Evolutionary conservation across 2,797 vertebrate genomes (phyloP).

Genomic region (Acipenser transmontanus): DNA sequence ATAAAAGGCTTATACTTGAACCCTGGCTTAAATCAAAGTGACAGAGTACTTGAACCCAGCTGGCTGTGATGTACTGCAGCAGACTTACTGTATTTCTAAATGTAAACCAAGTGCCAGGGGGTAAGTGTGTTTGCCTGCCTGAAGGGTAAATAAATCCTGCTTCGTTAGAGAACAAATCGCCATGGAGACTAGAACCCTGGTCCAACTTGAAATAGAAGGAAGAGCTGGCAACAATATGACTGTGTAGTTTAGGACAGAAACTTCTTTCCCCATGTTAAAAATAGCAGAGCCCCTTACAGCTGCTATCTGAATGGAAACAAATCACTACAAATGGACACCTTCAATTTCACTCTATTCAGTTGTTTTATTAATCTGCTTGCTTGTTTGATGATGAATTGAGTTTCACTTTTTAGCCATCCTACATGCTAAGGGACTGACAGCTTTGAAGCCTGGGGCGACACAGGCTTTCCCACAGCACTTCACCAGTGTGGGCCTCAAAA

Average conservation of each 20-base stretch:
- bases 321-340: constrained; percentile 30
- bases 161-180: constrained; percentile 41
- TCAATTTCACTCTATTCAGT: background rate
- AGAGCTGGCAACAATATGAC: constrained; percentile 19
- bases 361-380: constrained; percentile 9
- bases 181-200: constrained; percentile 28
- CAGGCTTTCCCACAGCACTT: constrained; percentile 58
- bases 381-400: constrained; percentile 18
- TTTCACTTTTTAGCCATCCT: constrained; percentile 33
- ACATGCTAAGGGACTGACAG: constrained; percentile 28
- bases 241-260: constrained; percentile 8
- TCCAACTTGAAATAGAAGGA: constrained; percentile 21
- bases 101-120: background rate
- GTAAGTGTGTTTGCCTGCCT: constrained; percentile 18
- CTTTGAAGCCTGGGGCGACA: constrained; percentile 25
- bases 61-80: no score
- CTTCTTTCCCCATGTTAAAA: constrained; percentile 3
- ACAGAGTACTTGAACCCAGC: no score
- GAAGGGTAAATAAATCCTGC: constrained; percentile 37
- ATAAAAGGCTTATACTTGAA: no score
- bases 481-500: constrained; percentile 33
- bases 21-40: no score
- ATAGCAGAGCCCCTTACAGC: background rate
- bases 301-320: constrained; percentile 38
- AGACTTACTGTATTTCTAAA: no score